Evolutionary conservation across 2,113 vertebrate species (phyloP), one percentile per base, ranked within the genome.

Genomic region (Cercocebus atys): DNA sequence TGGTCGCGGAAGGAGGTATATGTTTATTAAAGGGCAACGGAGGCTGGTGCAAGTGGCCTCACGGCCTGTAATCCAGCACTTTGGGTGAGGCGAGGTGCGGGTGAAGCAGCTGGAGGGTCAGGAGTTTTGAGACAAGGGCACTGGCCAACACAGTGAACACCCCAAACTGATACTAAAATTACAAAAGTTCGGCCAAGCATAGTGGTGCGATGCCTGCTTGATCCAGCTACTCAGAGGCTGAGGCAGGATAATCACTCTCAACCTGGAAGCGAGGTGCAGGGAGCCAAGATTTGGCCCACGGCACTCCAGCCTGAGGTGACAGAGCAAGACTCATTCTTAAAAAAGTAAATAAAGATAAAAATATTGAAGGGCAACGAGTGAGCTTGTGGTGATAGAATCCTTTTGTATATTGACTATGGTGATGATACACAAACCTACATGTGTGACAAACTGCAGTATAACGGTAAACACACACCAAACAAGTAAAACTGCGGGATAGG

Each of bases 261-360:
- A 8, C 32, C 64, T 35, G 14, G 32, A 68, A 32, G 64, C 14
- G 61, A 68, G 64, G 64, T 68, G 14, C 64, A 68, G 32, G 14
- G 64, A 68, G 64, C 64, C 2, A 3, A 35, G 64, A 68, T 35
- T 6, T 7, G 18, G n/a, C n/a, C 27, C 32, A 35, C 64, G 16
- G 64, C 32, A 68, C 32, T 68, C 64, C 32, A 68, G 32, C 64
- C 13, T 68, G 64, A n/a, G 32, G 32, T 68, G 14, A 68, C 64
- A 68, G 64, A 68, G 32, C 32, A 35, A 68, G 30, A 68, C 64
- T 35, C 30, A 5, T 3, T 32, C 13, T 66, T 12, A 66, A 81
- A 88, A 72, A 17, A 66, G 66, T 25, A 92, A 93, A 89, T 73
- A 61, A 50, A 90, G 57, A 95, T 89, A 84, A 84, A 47, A 73